Base-by-base conservation (phyloP, 1,140 invertebrate genomes). In the Sitophilus oryzae region DNA sequence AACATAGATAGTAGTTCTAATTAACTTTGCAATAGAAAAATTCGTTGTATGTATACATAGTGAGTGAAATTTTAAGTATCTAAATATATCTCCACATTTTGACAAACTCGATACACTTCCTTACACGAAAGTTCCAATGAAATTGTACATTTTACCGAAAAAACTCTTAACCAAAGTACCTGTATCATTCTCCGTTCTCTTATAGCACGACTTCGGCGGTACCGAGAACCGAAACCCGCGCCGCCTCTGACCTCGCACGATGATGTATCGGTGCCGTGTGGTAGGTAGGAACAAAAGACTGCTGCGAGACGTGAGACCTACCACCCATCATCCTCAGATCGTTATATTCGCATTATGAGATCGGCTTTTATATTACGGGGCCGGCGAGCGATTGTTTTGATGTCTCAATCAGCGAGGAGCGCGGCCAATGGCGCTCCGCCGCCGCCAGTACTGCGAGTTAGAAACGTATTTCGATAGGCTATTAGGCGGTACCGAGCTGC, bases 201-300 rank as follows among this genome's bases (percentile, higher is more conserved):
- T n/a, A n/a, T n/a, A n/a, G n/a, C n/a, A n/a, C n/a, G n/a, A n/a
- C n/a, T n/a, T n/a, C n/a, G n/a, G n/a, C n/a, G n/a, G n/a, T n/a
- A n/a, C n/a, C n/a, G n/a, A n/a, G n/a, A n/a, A n/a, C n/a, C n/a
- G n/a, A n/a, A n/a, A n/a, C n/a, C n/a, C n/a, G n/a, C n/a, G n/a
- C n/a, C 48, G 48, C 48, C 37, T 40, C 48, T 50, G 48, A 14
- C 37, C 2, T 8, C 15, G 18, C 48, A 34, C 23, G 6, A 50
- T 41, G 48, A 50, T 50, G 41, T 50, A 50, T 50, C 30, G 48
- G 41, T 50, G 37, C 48, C n/a, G n/a, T 41, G 48, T 50, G 48
- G 48, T 40, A 41, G 48, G 48, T 50, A 50, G 9, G 48, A 50
- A 41, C 48, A 50, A 50, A 50, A 50, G 48, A 50, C n/a, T 37